These are phyloP conservation scores for Enhydra lutris DNA, from an alignment of 2,113 vertebrate genomes.

Conservation along the genomic window DNA sequence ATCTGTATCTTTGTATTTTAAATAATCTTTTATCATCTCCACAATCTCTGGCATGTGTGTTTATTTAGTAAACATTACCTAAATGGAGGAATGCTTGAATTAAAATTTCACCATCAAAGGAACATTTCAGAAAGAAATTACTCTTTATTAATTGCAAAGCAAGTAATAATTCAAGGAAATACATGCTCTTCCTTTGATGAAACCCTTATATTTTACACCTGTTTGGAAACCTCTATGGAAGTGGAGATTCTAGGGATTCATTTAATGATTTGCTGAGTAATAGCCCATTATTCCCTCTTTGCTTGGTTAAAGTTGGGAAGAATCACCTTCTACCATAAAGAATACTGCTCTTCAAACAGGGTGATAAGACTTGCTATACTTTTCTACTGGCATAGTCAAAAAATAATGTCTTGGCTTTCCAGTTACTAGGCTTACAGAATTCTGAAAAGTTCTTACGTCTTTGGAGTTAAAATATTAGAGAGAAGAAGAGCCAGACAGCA, in stretches of 20 bases:
- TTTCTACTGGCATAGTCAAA: not conserved
- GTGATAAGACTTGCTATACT: not conserved
- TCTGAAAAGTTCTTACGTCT: not conserved
- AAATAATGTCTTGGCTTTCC: not conserved
- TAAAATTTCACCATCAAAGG: not conserved
- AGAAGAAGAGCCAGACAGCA: not conserved
- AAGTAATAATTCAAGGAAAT: not conserved
- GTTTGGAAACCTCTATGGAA: not conserved
- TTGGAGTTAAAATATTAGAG: not conserved
- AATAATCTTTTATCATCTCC: not conserved
- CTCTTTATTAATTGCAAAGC: not conserved
- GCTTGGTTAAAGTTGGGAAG: not conserved
- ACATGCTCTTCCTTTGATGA: not conserved
- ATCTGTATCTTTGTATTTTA: not conserved
- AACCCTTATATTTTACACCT: not conserved
- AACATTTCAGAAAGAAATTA: not conserved
- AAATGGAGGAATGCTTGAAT: not conserved
- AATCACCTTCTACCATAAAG: not conserved
- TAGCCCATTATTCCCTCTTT: not conserved
- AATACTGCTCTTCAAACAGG: not conserved
- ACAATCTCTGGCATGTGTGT: not conserved
- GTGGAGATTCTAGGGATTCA: not conserved
- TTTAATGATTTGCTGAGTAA: not conserved
- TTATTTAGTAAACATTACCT: not conserved
- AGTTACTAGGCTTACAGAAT: not conserved